phyloP scores from a whole-genome alignment of 2,888 invertebrate species.

The Caprella mutica region DNA sequence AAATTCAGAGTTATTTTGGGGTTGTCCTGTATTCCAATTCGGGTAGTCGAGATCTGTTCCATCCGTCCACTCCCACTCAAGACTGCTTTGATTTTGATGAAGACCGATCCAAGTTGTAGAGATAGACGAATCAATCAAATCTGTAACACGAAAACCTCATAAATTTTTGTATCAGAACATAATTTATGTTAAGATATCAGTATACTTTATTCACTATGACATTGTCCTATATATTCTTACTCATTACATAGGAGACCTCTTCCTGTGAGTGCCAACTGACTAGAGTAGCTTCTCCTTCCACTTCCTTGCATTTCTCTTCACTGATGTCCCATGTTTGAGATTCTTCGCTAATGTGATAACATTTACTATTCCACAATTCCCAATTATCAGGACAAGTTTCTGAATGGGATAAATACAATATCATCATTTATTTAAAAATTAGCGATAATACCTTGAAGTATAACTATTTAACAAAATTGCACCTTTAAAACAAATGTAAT shows the following conservation, averaged over 20 bases:
- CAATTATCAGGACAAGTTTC: slow-evolving; percentile 7
- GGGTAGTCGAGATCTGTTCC: not conserved
- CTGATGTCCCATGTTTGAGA: not conserved
- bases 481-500: too few species aligned
- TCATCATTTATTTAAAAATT: too few species aligned
- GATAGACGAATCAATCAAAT: too few species aligned
- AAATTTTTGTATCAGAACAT: too few species aligned
- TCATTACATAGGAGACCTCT: not conserved
- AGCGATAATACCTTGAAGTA: too few species aligned
- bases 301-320: not conserved
- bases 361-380: not conserved
- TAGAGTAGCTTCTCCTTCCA: not conserved
- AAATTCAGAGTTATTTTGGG: not conserved
- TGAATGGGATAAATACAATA: not conserved
- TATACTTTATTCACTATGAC: too few species aligned
- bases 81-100: not conserved
- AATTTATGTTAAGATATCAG: too few species aligned
- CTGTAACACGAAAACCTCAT: too few species aligned
- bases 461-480: too few species aligned
- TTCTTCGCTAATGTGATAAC: not conserved
- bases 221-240: too few species aligned
- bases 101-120: slow-evolving; percentile 3
- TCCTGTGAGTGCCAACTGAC: slow-evolving; percentile 5
- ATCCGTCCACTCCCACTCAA: not conserved
- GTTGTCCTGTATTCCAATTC: not conserved